Evolutionary conservation across 2,797 vertebrate genomes (phyloP).

Genomic region (Rhinogobio ventralis): DNA sequence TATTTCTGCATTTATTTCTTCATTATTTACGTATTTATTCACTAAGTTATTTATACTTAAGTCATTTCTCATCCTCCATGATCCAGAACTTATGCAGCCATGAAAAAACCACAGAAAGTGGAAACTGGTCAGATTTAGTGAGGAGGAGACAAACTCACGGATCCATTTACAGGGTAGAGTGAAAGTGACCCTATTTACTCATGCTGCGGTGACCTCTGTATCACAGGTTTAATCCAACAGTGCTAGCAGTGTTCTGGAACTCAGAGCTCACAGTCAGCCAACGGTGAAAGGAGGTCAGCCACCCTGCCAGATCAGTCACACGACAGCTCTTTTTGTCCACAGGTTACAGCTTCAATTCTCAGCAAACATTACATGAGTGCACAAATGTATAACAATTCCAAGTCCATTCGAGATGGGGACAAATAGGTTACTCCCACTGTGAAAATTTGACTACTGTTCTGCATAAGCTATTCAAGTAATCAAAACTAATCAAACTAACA

Average conservation of each 20-base stretch:
- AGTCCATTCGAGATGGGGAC: not conserved
- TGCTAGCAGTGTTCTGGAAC: conserved; percentile 53
- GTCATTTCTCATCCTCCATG: too few relatives aligned
- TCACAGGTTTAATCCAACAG: conserved; percentile 39
- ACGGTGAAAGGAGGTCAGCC: conserved; percentile 34
- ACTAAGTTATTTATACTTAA: too few relatives aligned
- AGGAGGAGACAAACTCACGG: not conserved
- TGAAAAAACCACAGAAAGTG: conserved; percentile 3
- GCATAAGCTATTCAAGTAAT: not conserved
- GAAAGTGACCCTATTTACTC: conserved; percentile 25
- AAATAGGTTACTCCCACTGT: not conserved
- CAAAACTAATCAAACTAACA: not conserved
- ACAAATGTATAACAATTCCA: conserved; percentile 7
- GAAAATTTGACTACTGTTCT: not conserved
- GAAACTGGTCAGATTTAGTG: not conserved
- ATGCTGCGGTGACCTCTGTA: conserved; percentile 21
- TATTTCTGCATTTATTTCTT: too few relatives aligned
- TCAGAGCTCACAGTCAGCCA: conserved; percentile 27
- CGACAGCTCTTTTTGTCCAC: conserved; percentile 26
- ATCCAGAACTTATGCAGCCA: not conserved
- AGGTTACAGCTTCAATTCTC: conserved; percentile 14
- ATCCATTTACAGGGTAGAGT: not conserved
- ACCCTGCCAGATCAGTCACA: conserved; percentile 34
- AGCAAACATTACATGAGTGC: not conserved
- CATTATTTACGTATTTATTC: too few relatives aligned